Evolutionary conservation across 2,113 vertebrate genomes (phyloP), one percentile per base, ranked within the genome.

Genomic region (Albula goreensis): DNA sequence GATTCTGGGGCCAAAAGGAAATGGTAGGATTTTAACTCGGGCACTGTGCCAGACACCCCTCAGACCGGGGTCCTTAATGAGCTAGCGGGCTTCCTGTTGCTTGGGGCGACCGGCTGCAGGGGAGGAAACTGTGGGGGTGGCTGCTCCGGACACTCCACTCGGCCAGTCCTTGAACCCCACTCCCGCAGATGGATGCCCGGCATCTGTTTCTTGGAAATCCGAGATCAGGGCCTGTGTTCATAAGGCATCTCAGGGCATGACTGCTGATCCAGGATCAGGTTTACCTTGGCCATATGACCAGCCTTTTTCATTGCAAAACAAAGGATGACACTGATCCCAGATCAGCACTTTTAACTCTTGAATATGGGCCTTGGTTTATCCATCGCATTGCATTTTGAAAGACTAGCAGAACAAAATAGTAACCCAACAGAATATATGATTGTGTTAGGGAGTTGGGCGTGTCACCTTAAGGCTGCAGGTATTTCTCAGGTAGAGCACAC

Each of bases 51-150:
- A 17, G 83, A 77, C 78, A 79, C 31, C 78, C 50, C 78, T 79
- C 48, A n/a, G 25, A 79, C 78, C 15, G 78, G 31, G 78, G 78
- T 79, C 78, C 15, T 79, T 79, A 79, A 79, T 79, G 78, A 79
- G 48, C 78, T 79, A 17, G 78, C 13, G 78, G 41, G 22, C 48
- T 79, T 49, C 78, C 78, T 79, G 78, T 79, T 41, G 31, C 11
- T 79, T 17, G 13, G 78, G 19, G 31, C 11, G 78, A 11, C 2
- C 78, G 9, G 77, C 77, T 78, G 77, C 78, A 17, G 13, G 78
- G 78, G 48, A 79, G 78, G 78, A 50, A 78, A n/a, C 8, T 25
- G 77, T 25, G 9, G 48, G 78, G 78, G 41, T 41, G 78, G 41
- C 5, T 79, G 48, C 3, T 5, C 48, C 15, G 41, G 78, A 5